Base-by-base conservation (phyloP, 1,140 invertebrate genomes). In the Hylyphantes graminicola region DNA sequence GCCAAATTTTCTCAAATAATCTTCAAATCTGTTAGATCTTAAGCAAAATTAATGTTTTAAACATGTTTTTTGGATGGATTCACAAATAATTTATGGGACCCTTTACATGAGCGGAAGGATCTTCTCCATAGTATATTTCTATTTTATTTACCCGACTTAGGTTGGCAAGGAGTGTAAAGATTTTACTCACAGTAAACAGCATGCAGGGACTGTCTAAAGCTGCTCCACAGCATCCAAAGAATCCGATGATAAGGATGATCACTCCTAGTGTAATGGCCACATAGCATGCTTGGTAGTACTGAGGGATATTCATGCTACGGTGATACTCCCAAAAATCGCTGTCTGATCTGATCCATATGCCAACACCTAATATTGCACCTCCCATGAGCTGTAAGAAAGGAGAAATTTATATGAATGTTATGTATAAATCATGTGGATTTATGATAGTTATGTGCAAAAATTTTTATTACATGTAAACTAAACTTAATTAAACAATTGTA, bases 261-360 rank as follows among this genome's bases (percentile, higher is more conserved):
- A 85, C 83, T 5, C 88, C 88, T 2, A 84, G 21, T 7, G 77
- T 64, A 21, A 88, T 86, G 12, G 70, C 81, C 50, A 88, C 53
- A 75, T 88, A 88, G 51, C 86, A 87, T 0, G 87, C 87, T 21
- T 73, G 65, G 64, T 88, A 88, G 67, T 88, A 88, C 50, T 87
- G 85, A 2, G 74, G 74, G 7, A 88, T 82, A 8, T 68, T 48
- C 73, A 88, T 35, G n/a, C 79, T 78, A 17, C 85, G 61, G 15
- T 78, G 81, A 54, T 87, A 88, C 19, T 86, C 87, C 86, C 86
- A 88, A n/a, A 88, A 87, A 19, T 84, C 85, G 7, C 61, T 68
- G 51, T 88, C 88, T 0, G 73, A 70, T 54, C 88, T 65, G 2
- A 88, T 83, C 86, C 87, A 88, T 12, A 88, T 86, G 3, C 59